These are phyloP conservation scores for Todus mexicanus DNA, from an alignment of 2,797 vertebrate genomes.

Conservation along the genomic window DNA sequence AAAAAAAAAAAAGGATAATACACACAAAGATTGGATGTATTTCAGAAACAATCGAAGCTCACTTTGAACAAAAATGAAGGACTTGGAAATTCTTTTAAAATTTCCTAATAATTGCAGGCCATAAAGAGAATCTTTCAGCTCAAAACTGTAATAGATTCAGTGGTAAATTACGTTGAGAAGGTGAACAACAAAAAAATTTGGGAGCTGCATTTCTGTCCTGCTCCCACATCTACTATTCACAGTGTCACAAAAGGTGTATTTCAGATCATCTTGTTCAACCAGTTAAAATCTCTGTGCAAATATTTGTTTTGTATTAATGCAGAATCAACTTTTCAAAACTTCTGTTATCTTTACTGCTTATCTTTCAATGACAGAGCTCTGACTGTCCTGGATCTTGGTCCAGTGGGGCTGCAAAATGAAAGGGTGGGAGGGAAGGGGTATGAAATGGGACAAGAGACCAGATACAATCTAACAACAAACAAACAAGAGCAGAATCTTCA, in stretches of 20 bases:
- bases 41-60: not conserved
- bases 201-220: not conserved
- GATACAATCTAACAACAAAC: not conserved
- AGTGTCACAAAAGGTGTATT: not conserved
- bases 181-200: not conserved
- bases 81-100: not conserved
- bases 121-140: not conserved
- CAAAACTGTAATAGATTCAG: rapidly evolving
- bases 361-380: not conserved
- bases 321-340: not conserved
- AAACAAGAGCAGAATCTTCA: not conserved
- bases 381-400: not conserved
- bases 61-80: not conserved
- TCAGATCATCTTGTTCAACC: not conserved
- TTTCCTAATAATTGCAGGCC: not conserved
- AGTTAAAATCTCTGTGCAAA: slow-evolving; percentile 9
- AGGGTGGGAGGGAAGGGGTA: not conserved
- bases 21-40: not conserved
- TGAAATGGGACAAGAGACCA: not conserved
- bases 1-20: not conserved
- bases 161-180: not conserved
- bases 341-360: slow-evolving; percentile 6
- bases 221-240: not conserved
- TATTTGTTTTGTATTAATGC: not conserved
- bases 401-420: not conserved